phyloP scores from a whole-genome alignment of 2,888 invertebrate genomes.

The Hypena proboscidalis region DNA sequence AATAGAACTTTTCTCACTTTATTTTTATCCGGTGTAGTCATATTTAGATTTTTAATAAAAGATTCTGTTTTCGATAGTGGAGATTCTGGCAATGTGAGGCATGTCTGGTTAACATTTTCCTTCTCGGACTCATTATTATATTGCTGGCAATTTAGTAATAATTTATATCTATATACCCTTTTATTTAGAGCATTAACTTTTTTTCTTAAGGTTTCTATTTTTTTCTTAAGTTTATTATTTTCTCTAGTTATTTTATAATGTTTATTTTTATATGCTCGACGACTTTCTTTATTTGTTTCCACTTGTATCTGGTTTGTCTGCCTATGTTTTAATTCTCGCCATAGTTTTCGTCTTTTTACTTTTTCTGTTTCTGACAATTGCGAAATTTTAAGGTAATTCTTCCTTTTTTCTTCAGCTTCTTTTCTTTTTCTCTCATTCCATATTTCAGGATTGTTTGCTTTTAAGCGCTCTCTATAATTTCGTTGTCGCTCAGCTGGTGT shows the following conservation, averaged over 20 bases:
- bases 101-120: constrained; percentile 7
- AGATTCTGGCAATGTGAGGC: constrained; percentile 1
- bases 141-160: constrained; percentile 6
- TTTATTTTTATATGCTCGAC: constrained; percentile 7
- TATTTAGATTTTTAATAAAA: background rate
- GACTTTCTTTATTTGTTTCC: constrained; percentile 1
- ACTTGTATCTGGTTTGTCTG: background rate
- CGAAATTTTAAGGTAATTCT: constrained; percentile 1
- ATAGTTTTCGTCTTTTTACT: background rate
- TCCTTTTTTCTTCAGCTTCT: constrained; percentile 1
- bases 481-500: constrained; percentile 3
- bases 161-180: constrained; percentile 11
- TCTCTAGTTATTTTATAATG: constrained; percentile 10
- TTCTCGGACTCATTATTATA: constrained; percentile 1
- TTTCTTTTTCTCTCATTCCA: constrained; percentile 4
- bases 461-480: constrained; percentile 3
- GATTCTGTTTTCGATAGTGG: constrained; percentile 4
- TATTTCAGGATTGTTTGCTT: constrained; percentile 2
- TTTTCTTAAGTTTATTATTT: constrained; percentile 4
- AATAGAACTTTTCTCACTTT: constrained; percentile 6
- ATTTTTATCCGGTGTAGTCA: constrained; percentile 2
- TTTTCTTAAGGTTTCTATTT: constrained; percentile 7
- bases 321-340: constrained; percentile 1
- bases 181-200: constrained; percentile 9
- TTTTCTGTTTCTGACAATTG: constrained; percentile 4